phyloP scores from a whole-genome alignment of 2,797 vertebrate species.

The Cetoscarus ocellatus region DNA sequence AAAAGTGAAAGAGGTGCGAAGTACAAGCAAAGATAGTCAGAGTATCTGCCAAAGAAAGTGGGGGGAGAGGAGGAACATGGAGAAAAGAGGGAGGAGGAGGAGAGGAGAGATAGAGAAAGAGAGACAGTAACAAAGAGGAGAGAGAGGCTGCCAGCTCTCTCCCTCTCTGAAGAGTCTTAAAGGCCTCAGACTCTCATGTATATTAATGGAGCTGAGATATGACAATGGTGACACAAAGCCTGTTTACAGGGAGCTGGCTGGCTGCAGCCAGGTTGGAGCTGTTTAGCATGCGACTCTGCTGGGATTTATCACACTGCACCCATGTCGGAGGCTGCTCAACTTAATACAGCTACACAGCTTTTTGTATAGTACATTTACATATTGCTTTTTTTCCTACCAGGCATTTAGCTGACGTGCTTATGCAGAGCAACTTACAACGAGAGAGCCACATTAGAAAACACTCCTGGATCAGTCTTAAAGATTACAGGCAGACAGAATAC shows the following conservation, averaged over 20 bases:
- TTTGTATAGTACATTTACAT: conserved; percentile 67
- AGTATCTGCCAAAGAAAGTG: conserved; percentile 29
- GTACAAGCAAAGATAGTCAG: conserved; percentile 12
- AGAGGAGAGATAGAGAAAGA: conserved; percentile 41
- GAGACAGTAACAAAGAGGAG: conserved; percentile 59
- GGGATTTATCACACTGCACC: conserved; percentile 76
- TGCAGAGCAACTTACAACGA: conserved; percentile 43
- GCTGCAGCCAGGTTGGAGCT: conserved; percentile 77
- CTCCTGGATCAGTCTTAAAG: conserved; percentile 18
- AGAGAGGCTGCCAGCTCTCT: conserved; percentile 58
- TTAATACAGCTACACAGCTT: conserved; percentile 72
- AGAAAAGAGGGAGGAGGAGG: conserved; percentile 14
- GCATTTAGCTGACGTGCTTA: conserved; percentile 49
- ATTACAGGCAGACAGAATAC: conserved; percentile 16
- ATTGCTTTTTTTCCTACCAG: conserved; percentile 24
- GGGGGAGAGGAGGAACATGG: conserved; percentile 18
- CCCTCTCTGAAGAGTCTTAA: conserved; percentile 79
- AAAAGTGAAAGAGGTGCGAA: conserved; percentile 20
- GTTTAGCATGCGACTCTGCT: conserved; percentile 79
- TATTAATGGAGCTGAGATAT: conserved; percentile 85
- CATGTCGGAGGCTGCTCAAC: conserved; percentile 69
- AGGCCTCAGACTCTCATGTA: conserved; percentile 83
- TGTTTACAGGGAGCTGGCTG: conserved; percentile 82
- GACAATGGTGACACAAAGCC: conserved; percentile 85
- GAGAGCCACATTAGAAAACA: conserved; percentile 15